phyloP scores from a whole-genome alignment of 2,888 invertebrate species.

The Epirrita christyi region DNA sequence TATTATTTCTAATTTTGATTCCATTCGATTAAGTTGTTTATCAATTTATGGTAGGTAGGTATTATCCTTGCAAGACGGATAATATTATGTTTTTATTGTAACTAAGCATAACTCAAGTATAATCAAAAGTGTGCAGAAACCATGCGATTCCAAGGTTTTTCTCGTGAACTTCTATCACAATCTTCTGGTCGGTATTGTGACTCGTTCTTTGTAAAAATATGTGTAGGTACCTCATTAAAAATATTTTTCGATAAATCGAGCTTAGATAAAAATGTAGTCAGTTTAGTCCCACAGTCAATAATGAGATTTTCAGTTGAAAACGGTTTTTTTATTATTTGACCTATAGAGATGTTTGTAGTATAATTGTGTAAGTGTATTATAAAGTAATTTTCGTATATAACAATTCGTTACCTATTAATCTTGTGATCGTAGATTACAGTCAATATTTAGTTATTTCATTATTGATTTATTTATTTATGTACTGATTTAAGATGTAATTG shows the following conservation, averaged over 20 bases:
- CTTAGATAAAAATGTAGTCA: constrained; percentile 9
- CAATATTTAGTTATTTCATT: constrained; percentile 45
- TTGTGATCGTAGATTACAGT: constrained; percentile 52
- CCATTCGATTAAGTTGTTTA: constrained; percentile 7
- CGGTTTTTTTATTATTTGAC: no score
- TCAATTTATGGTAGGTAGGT: neutral
- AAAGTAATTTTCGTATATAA: constrained; percentile 5
- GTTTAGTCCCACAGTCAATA: neutral
- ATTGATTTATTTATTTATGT: constrained; percentile 44
- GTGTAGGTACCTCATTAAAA: neutral
- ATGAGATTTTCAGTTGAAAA: constrained; percentile 2
- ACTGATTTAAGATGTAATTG: no score
- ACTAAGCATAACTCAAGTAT: neutral
- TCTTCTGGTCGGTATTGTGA: no score
- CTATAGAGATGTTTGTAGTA: neutral
- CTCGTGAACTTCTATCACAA: neutral
- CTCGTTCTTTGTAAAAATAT: no score
- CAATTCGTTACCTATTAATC: constrained; percentile 41
- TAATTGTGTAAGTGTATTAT: neutral
- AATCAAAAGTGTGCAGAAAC: neutral
- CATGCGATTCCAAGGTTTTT: neutral
- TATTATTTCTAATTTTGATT: constrained; percentile 30
- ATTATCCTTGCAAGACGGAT: neutral
- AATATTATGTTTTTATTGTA: neutral
- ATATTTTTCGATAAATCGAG: constrained; percentile 4